Conservation (phyloP, 1,140 invertebrate genomes). For the Piezodorus guildinii region DNA sequence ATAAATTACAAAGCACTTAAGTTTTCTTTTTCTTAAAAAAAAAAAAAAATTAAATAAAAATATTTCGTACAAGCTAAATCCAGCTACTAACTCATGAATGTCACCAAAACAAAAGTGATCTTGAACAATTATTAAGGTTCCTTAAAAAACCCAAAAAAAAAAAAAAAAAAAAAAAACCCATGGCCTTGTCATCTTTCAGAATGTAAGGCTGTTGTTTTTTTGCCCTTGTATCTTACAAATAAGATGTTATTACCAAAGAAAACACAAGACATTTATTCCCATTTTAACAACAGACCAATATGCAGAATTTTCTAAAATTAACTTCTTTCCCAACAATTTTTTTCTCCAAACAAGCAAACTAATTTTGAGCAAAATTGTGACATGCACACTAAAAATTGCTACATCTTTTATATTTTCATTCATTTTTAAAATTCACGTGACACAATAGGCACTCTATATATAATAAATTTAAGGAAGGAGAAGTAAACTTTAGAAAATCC, state of each 20-base stretch:
- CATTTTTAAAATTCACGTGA: not conserved
- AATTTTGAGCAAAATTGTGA: slow-evolving; percentile 19
- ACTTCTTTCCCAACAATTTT: not conserved
- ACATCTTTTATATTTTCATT: not conserved
- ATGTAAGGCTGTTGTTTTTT: too few relatives aligned
- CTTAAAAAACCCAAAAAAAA: not conserved
- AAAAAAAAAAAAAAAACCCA: too few relatives aligned
- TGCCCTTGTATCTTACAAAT: too few relatives aligned
- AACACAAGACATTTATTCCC: slow-evolving; percentile 1
- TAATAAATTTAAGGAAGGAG: slow-evolving; percentile 2
- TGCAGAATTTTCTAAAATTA: slow-evolving; percentile 18
- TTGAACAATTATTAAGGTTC: too few relatives aligned
- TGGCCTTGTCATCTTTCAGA: not conserved
- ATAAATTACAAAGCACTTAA: slow-evolving; percentile 2
- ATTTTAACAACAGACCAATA: slow-evolving; percentile 5
- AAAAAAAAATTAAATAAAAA: slow-evolving; percentile 20
- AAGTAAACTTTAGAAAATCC: slow-evolving; percentile 14
- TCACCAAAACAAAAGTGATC: not conserved
- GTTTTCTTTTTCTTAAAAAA: slow-evolving; percentile 1
- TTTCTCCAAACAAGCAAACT: not conserved
- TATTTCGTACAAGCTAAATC: slow-evolving; percentile 8
- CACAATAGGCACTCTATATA: not conserved
- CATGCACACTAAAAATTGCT: slow-evolving; percentile 11
- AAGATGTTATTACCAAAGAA: too few relatives aligned
- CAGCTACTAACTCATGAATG: slow-evolving; percentile 7